Evolutionary conservation across 2,888 invertebrate species (phyloP), one percentile per base, ranked within the genome.

Genomic region (Spatulosminthurus flaviceps): DNA sequence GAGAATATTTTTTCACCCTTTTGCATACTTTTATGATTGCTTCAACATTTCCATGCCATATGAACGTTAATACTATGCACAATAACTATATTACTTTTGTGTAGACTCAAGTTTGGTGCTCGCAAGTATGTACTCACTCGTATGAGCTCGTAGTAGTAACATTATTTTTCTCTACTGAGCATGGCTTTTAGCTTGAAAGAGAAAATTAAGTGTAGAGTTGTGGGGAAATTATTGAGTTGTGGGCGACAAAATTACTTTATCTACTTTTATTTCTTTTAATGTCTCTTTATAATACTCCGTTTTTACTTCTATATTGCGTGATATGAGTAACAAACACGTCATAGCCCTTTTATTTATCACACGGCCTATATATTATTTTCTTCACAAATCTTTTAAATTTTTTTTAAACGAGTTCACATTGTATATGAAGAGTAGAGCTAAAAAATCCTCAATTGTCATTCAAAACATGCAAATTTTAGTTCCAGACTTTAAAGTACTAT

Each of bases 211-310:
- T 73, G 73, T 26, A 73, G 73, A 73, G 73, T 73, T 72, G 41
- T 26, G 34, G 60, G 51, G 28, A 73, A 77, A 71, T 78, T 78
- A 78, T 78, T 78, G 77, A 78, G 77, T 71, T 78, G 77, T 78
- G 71, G 51, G 42, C 70, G 70, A 78, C 77, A 78, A 78, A 78
- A 78, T 78, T 70, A 78, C 71, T 78, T 78, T 78, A 78, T 78
- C 77, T 71, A 60, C 60, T 73, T 51, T 60, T 60, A 73, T 73
- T 73, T 51, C 73, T 60, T 73, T 51, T 73, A 60, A 60, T 73
- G 60, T 60, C 51, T 60, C 60, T 73, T 60, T 51, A 73, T 28
- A 26, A n/a, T 60, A 26, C 64, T 64, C 64, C 13, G 26, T 64
- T 26, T 64, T 67, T 67, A n/a, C 28, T 67, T n/a, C n/a, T 51